Base-by-base conservation (phyloP, 2,888 invertebrate genomes). In the Pseudococcus longispinus region DNA sequence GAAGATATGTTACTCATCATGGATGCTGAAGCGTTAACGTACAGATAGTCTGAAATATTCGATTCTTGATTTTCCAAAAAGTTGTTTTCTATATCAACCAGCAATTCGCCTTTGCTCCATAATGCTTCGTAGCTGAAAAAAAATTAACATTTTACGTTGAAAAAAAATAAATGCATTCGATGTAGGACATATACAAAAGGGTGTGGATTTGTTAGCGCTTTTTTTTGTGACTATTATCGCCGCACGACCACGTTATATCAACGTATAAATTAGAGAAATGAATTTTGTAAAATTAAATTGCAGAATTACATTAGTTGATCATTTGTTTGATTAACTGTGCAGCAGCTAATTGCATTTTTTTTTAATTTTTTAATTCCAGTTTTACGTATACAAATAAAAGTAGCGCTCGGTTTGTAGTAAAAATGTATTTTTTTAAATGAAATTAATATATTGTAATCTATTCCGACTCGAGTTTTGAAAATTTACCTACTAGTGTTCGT, bases 1-100 rank as follows among this genome's bases (percentile, higher is more conserved):
- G 85, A 42, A 82, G 87, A 85, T 77, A 77, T 51, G 85, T 85
- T 85, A 46, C 26, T 85, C 85, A 85, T 70, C 85, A 74, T 74
- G 26, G 85, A 85, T 32, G 85, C 32, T 13, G 84, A 84, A 20
- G 84, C 84, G 60, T 84, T 84, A 23, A 42, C 74, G 29, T 85
- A 77, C 26, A 51, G 44, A 51, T 77, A 74, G 37, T 85, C 85
- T 42, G 85, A 85, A 23, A 77, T 44, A 46, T 85, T 85, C 15
- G 85, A 77, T n/a, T 85, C 85, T 85, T 37, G 70, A 51, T 51
- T 77, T 74, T 85, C 85, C 46, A 85, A 46, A 74, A 77, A 46
- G 26, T 77, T 85, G 29, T 51, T 85, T 5, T 85, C 85, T 46
- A 74, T 77, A 77, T 85, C 85, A 26, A 77, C 85, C 15, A 85